Evolutionary conservation across 2,113 vertebrate genomes (phyloP).

Genomic region (Heterotis niloticus): DNA sequence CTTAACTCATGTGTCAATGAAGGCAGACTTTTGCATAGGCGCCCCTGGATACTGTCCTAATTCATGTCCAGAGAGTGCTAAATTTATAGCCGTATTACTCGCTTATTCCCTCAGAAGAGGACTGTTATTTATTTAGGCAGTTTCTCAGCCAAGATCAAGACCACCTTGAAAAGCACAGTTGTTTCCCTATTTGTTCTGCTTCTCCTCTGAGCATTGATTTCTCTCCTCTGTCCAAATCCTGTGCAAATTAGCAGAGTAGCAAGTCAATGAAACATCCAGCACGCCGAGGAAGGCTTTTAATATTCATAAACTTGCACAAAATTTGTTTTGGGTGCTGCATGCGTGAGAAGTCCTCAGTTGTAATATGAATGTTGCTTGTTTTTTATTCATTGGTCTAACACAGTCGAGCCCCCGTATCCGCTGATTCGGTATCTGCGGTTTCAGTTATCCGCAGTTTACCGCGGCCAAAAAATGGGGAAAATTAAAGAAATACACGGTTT

Average conservation of each 20-base stretch:
- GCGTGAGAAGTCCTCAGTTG: too few relatives aligned
- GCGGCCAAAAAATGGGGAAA: too few relatives aligned
- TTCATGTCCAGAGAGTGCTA: conserved; percentile 36
- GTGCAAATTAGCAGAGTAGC: background rate
- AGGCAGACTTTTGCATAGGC: conserved; percentile 26
- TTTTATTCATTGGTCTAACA: background rate
- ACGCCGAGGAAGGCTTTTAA: background rate
- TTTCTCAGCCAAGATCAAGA: conserved; percentile 21
- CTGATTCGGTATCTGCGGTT: too few relatives aligned
- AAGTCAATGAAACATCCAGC: background rate
- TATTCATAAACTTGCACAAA: background rate
- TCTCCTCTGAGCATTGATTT: background rate
- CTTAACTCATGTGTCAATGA: conserved; percentile 52
- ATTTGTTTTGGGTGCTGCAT: too few relatives aligned
- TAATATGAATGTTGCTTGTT: background rate
- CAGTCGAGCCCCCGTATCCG: too few relatives aligned
- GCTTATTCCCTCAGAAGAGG: conserved; percentile 19
- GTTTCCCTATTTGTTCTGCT: background rate
- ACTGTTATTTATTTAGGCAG: conserved; percentile 24
- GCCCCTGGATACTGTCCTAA: conserved; percentile 18
- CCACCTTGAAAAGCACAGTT: background rate
- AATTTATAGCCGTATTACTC: conserved; percentile 29
- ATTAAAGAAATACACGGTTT: too few relatives aligned
- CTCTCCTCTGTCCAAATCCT: background rate
- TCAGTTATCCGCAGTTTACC: too few relatives aligned